Conservation (phyloP, 1,140 invertebrate species). For the Druon quercuslanigerum region DNA sequence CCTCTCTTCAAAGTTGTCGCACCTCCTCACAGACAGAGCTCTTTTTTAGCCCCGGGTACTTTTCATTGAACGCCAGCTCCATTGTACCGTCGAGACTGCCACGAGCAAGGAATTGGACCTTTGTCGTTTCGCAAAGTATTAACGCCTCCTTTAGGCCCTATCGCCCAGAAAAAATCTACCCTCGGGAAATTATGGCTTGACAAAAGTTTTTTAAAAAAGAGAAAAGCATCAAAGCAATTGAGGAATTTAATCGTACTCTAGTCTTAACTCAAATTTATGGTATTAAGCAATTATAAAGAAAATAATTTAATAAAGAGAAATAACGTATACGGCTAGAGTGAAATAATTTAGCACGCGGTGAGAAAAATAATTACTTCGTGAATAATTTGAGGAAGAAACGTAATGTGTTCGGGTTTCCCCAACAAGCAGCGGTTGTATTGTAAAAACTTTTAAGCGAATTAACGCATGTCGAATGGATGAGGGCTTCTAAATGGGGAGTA, state of each 20-base stretch:
- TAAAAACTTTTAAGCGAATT: conserved; percentile 45
- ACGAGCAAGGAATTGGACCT: conserved; percentile 66
- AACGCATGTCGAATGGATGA: conserved; percentile 35
- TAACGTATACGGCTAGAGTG: background rate
- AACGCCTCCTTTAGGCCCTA: conserved; percentile 64
- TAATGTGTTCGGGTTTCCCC: too few relatives aligned
- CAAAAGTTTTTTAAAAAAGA: conserved; percentile 32
- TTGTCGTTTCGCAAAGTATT: conserved; percentile 66
- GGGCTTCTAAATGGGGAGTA: background rate
- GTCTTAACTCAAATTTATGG: background rate
- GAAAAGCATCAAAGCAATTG: background rate
- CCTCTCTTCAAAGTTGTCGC: conserved; percentile 44
- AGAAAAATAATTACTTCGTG: background rate
- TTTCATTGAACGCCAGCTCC: conserved; percentile 58
- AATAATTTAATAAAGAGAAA: background rate
- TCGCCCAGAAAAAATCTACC: conserved; percentile 63
- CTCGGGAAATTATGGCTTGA: conserved; percentile 66
- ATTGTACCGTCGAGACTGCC: conserved; percentile 64
- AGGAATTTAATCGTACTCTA: background rate
- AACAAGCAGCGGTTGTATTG: background rate
- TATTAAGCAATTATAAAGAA: background rate
- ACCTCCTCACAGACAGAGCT: conserved; percentile 53
- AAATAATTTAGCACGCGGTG: background rate
- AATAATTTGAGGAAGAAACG: background rate
- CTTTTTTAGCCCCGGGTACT: conserved; percentile 63